Percentiles rank a stretch among this genome's conserved stretches.
Evolutionary conservation across 2,113 vertebrate genomes (phyloP).

Genomic region (Tinamus guttatus): DNA sequence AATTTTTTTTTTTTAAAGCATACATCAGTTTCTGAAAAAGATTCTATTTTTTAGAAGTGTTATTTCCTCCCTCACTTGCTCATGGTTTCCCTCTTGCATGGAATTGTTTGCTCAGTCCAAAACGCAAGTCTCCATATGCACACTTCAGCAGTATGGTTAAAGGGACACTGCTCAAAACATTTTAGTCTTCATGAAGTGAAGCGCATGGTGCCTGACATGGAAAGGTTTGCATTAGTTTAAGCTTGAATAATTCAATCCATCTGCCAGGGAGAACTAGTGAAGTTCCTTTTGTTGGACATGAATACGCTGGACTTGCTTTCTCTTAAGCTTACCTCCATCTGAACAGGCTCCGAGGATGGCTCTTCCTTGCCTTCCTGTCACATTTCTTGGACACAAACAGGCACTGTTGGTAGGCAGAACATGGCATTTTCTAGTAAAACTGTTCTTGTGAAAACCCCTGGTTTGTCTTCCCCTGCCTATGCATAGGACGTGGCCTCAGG

Average conservation of each 20-base stretch:
- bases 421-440: neutral
- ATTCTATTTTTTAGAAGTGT: conserved; percentile 20
- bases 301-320: neutral
- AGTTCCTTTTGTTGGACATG: neutral
- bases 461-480: neutral
- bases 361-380: neutral
- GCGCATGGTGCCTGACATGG: neutral
- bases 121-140: neutral
- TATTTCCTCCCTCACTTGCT: conserved; percentile 17
- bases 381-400: neutral
- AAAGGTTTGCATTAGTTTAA: conserved; percentile 34
- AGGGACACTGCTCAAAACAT: conserved; percentile 1
- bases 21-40: conserved; percentile 11
- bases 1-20: neutral
- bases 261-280: neutral
- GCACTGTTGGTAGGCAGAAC: neutral
- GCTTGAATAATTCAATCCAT: conserved; percentile 39
- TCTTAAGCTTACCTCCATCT: neutral
- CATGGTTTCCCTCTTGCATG: conserved; percentile 45
- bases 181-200: neutral
- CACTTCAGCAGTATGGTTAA: neutral
- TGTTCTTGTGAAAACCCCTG: neutral
- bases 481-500: rapidly evolving
- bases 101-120: conserved; percentile 50
- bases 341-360: neutral